Conservation (phyloP, 2,888 invertebrate genomes). For the Meteorus cinctellus region DNA sequence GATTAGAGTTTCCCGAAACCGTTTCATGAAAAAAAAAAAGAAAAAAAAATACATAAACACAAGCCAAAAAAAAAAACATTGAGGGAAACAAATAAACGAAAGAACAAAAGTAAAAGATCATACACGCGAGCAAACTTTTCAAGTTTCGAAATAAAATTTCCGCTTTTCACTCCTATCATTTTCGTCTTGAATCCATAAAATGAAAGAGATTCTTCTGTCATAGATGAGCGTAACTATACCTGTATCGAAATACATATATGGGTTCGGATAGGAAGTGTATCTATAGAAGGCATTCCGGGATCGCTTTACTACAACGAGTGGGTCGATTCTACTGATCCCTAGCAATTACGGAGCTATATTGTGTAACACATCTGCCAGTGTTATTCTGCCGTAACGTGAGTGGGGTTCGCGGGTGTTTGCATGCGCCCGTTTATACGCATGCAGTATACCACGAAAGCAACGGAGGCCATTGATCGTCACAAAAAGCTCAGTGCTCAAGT, state of each 20-base stretch:
- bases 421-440: conserved; percentile 15
- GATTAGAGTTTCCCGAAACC: neutral
- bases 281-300: neutral
- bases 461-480: conserved; percentile 26
- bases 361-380: conserved; percentile 28
- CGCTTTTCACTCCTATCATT: neutral
- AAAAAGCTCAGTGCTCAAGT: conserved; percentile 24
- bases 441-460: conserved; percentile 5
- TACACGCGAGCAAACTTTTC: conserved; percentile 49
- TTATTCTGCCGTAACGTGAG: conserved; percentile 9
- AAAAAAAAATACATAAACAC: neutral
- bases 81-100: neutral
- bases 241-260: neutral
- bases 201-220: neutral
- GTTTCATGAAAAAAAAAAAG: neutral
- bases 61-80: neutral
- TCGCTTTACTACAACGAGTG: conserved; percentile 13
- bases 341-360: conserved; percentile 5
- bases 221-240: neutral
- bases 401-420: neutral
- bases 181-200: neutral
- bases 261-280: neutral
- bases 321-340: conserved; percentile 26
- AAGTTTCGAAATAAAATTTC: conserved; percentile 38
- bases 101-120: conserved; percentile 26